phyloP scores from a whole-genome alignment of 2,888 invertebrate species.

The Biston betularia region DNA sequence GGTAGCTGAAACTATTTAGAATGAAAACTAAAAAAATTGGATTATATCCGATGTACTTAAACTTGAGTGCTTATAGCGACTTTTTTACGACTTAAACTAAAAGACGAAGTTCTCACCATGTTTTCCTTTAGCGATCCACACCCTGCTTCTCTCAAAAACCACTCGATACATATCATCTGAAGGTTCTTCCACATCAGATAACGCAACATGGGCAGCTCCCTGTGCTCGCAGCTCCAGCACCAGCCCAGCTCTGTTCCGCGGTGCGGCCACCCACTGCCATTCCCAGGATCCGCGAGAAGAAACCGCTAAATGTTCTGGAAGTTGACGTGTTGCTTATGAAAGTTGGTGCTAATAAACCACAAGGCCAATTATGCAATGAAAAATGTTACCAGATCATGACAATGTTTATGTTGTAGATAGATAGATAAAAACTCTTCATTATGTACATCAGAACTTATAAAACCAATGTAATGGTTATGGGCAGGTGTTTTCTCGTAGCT shows the following conservation, averaged over 20 bases:
- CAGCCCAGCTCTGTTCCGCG: conserved; percentile 87
- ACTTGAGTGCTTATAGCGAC: no score
- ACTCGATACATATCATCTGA: conserved; percentile 88
- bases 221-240: conserved; percentile 86
- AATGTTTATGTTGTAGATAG: no score
- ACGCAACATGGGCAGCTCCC: conserved; percentile 86
- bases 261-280: conserved; percentile 88
- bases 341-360: not conserved
- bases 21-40: no score
- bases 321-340: not conserved
- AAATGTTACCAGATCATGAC: no score
- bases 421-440: no score
- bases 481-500: no score
- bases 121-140: conserved; percentile 89
- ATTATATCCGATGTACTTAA: no score
- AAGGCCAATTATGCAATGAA: no score
- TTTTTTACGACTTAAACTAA: no score
- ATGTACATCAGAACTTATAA: no score
- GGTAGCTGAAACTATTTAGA: no score
- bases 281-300: conserved; percentile 88
- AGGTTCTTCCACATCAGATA: conserved; percentile 84
- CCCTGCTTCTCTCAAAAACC: conserved; percentile 87
- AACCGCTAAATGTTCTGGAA: conserved; percentile 88
- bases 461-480: no score
- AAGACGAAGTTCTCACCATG: conserved; percentile 76